phyloP scores from a whole-genome alignment of 2,113 vertebrate genomes.

The Sorex fumeus region DNA sequence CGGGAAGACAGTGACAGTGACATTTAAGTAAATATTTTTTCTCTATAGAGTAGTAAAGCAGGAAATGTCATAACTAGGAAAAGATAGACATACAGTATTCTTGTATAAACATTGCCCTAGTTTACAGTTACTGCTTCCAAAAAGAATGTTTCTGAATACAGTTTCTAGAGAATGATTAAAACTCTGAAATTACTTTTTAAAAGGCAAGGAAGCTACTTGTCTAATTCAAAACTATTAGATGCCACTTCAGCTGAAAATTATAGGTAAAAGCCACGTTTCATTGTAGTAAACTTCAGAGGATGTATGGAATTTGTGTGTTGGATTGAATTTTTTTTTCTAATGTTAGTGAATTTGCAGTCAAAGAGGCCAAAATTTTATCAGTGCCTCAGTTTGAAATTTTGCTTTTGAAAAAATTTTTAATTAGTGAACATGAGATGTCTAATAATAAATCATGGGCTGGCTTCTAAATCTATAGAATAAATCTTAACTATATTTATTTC shows the following conservation, averaged over 20 bases:
- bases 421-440: constrained; percentile 35
- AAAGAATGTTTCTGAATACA: neutral
- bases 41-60: neutral
- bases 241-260: constrained; percentile 8
- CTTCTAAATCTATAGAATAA: neutral
- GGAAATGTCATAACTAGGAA: constrained; percentile 3
- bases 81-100: neutral
- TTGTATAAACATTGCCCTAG: neutral
- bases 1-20: too few species aligned
- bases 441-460: neutral
- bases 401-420: constrained; percentile 2
- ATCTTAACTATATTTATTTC: constrained; percentile 47
- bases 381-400: constrained; percentile 7
- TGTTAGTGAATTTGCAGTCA: neutral
- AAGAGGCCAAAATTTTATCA: constrained; percentile 47
- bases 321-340: neutral
- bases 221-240: neutral
- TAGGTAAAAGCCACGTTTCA: neutral
- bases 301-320: neutral
- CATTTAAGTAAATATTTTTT: too few species aligned
- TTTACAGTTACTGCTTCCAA: neutral
- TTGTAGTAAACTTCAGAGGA: constrained; percentile 8
- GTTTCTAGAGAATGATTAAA: constrained; percentile 8
- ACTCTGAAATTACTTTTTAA: constrained; percentile 52
- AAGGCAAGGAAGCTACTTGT: neutral